Conservation (phyloP, 2,888 invertebrate genomes). For the Scrobipalpa costella region DNA sequence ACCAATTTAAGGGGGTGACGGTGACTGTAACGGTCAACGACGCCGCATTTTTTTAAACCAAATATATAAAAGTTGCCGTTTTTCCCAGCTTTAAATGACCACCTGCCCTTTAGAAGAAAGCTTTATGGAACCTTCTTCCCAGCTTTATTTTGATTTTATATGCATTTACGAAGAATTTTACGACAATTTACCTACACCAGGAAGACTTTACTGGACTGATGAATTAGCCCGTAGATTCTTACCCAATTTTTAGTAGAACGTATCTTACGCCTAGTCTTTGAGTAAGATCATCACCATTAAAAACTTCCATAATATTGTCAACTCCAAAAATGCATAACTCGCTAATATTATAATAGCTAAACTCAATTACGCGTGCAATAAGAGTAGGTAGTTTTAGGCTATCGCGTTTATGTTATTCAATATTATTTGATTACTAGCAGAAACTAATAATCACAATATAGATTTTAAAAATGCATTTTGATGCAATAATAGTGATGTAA, state of each 20-base stretch:
- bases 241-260: conserved; percentile 62
- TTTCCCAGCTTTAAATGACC: not conserved
- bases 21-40: too few relatives aligned
- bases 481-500: not conserved
- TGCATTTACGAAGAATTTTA: conserved; percentile 15
- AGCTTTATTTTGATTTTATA: conserved; percentile 8
- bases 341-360: too few relatives aligned
- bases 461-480: too few relatives aligned
- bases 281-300: not conserved
- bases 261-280: not conserved
- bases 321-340: too few relatives aligned
- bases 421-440: too few relatives aligned
- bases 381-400: too few relatives aligned
- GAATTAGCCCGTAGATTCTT: conserved; percentile 31
- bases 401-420: too few relatives aligned
- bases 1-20: too few relatives aligned
- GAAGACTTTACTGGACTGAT: conserved; percentile 58
- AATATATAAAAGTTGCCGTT: not conserved
- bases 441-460: too few relatives aligned
- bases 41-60: too few relatives aligned
- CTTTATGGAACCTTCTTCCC: not conserved
- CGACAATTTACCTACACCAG: conserved; percentile 17
- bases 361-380: too few relatives aligned
- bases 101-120: not conserved
- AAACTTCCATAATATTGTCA: too few relatives aligned